Conservation (phyloP, 2,797 vertebrate species). For the Neosilurus mollespiculum region DNA sequence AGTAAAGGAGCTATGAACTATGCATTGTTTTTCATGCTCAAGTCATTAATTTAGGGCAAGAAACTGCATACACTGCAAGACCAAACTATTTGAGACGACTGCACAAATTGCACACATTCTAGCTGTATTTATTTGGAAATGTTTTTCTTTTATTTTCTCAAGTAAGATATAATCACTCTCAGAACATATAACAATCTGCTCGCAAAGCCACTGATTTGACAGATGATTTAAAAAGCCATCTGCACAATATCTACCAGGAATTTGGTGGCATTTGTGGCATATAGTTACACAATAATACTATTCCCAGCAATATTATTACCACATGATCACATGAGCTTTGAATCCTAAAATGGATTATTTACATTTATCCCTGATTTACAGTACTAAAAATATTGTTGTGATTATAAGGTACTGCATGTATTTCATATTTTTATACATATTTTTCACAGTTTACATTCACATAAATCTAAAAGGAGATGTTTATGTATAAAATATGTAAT, state of each 20-base stretch:
- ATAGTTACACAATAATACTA: neutral
- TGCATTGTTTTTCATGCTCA: neutral
- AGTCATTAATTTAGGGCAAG: neutral
- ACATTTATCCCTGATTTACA: neutral
- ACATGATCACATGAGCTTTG: neutral
- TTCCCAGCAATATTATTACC: neutral
- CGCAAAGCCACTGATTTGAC: neutral
- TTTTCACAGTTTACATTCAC: neutral
- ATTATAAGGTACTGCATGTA: neutral
- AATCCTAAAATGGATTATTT: neutral
- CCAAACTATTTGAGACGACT: neutral
- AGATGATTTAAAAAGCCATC: neutral
- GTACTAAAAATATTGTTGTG: neutral
- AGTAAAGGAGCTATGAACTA: neutral
- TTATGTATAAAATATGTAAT: neutral
- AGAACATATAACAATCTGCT: neutral
- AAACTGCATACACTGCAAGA: neutral
- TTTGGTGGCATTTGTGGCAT: neutral
- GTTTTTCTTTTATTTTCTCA: neutral
- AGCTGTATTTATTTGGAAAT: neutral
- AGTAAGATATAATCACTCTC: neutral
- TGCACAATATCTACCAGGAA: neutral
- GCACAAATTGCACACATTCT: neutral
- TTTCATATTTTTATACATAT: neutral
- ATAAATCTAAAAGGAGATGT: neutral